Base-by-base conservation (phyloP, 2,888 invertebrate species). In the Papilio gigon region DNA sequence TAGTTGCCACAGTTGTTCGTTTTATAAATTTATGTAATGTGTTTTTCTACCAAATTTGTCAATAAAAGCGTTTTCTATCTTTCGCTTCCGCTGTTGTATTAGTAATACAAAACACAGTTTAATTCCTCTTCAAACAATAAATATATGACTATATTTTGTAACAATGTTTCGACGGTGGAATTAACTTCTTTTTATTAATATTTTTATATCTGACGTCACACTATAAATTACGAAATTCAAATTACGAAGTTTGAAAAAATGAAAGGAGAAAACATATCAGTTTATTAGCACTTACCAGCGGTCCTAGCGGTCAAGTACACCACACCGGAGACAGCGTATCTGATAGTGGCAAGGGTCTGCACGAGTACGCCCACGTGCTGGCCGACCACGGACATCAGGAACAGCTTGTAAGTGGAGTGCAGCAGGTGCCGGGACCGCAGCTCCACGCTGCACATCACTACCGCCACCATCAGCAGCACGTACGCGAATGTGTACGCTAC, bases 401-500 rank as follows among this genome's bases (percentile, higher is more conserved):
- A 98, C 78, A 98, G 86, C 82, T 97, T 97, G 89, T 97, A 98
- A 0, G 98, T 98, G 1, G 96, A 93, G 83, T 98, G 98, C 44
- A 98, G 93, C 0, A 98, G 89, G 79, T 97, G 96, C 3, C 97
- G 93, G 0, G 95, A 93, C 78, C 95, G 95, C 6, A 98, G 86
- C 80, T 97, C 95, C 40, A 95, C 94, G 82, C 95, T 92, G 84
- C 97, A 95, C 74, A 96, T 93, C 67, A 96, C 93, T 30, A 96
- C 94, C 0, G 95, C 94, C 25, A 96, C 85, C 74, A 96, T 88
- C 2, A 98, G 89, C 50, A 97, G 85, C 1, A 95, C 89, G 82
- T 98, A 97, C 0, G 95, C 93, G 33, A 96, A 90, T 0, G 95
- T 93, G 80, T 96, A 97, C 0, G 94, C 93, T 77, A 97, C 93